Conservation (phyloP, 2,797 vertebrate species). For the Schizopygopsis malacanthus region DNA sequence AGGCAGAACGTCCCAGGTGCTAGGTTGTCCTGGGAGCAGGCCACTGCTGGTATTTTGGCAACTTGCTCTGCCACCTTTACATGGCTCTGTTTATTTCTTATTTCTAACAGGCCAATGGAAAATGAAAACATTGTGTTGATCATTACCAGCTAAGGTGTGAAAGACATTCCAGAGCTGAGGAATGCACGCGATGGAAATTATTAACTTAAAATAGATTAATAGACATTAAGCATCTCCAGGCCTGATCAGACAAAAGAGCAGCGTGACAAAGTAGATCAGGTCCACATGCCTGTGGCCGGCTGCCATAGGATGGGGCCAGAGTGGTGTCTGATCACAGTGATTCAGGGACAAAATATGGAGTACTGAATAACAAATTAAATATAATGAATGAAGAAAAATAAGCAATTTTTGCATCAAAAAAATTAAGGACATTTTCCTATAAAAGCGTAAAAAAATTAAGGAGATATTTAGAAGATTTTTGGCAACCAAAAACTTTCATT, state of each 20-base stretch:
- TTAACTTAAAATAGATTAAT: slow-evolving; percentile 34
- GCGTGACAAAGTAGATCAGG: slow-evolving; percentile 24
- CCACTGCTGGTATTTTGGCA: slow-evolving; percentile 48
- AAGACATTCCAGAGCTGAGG: slow-evolving; percentile 20
- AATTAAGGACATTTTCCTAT: neutral
- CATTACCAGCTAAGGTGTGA: slow-evolving; percentile 49
- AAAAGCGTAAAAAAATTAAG: neutral
- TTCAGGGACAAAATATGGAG: neutral
- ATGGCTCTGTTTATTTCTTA: neutral
- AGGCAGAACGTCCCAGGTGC: neutral
- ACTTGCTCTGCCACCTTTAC: slow-evolving; percentile 5
- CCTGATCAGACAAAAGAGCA: slow-evolving; percentile 21
- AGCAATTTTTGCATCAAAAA: neutral
- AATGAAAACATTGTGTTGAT: slow-evolving; percentile 49
- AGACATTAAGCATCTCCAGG: slow-evolving; percentile 1
- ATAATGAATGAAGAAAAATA: no score
- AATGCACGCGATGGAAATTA: slow-evolving; percentile 34
- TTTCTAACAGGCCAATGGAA: slow-evolving; percentile 32
- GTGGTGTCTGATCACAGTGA: neutral
- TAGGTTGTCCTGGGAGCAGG: slow-evolving; percentile 22
- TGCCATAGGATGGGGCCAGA: neutral
- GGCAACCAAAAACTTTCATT: neutral
- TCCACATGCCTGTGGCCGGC: slow-evolving; percentile 18
- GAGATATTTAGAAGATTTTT: neutral
- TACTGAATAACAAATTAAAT: neutral